A percentile compares a stretch with the other conserved stretches of the same genome.
phyloP scores from a whole-genome alignment of 1,140 invertebrate species.

The Anoplolepis gracilipes region DNA sequence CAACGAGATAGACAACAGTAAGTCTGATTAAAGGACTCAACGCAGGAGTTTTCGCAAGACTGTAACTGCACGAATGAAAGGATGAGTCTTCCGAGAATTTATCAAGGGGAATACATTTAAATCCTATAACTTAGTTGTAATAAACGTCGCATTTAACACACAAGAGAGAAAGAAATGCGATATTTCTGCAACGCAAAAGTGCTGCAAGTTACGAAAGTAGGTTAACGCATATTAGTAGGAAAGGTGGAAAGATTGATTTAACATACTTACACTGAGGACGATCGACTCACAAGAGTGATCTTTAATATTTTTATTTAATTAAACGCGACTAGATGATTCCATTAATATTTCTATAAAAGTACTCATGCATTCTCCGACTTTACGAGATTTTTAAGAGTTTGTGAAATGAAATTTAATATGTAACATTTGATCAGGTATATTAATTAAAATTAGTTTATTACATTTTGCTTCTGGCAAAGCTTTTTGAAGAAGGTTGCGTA shows the following conservation, averaged over 20 bases:
- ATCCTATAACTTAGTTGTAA: not conserved
- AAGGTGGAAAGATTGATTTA: slow-evolving; percentile 7
- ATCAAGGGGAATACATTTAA: not conserved
- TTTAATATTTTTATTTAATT: not conserved
- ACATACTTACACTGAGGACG: not conserved
- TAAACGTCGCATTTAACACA: too few relatives aligned
- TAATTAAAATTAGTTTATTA: not conserved
- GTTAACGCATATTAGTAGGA: not conserved
- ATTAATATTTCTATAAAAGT: slow-evolving; percentile 11
- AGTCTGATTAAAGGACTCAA: slow-evolving; percentile 14
- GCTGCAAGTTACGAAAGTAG: slow-evolving; percentile 29
- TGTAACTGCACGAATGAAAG: not conserved
- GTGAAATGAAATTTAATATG: not conserved
- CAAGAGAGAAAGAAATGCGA: not conserved
- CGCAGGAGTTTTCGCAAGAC: not conserved
- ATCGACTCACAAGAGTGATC: not conserved
- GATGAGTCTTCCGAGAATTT: not conserved
- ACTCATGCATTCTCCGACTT: not conserved
- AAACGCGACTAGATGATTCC: not conserved
- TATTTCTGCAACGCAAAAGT: slow-evolving; percentile 41
- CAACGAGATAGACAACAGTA: not conserved
- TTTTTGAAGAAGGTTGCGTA: not conserved
- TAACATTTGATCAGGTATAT: not conserved
- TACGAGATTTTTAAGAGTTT: not conserved
- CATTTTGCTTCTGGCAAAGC: not conserved